Evolutionary conservation across 1,140 invertebrate genomes (phyloP).

Genomic region (Euura saliciscinereae): DNA sequence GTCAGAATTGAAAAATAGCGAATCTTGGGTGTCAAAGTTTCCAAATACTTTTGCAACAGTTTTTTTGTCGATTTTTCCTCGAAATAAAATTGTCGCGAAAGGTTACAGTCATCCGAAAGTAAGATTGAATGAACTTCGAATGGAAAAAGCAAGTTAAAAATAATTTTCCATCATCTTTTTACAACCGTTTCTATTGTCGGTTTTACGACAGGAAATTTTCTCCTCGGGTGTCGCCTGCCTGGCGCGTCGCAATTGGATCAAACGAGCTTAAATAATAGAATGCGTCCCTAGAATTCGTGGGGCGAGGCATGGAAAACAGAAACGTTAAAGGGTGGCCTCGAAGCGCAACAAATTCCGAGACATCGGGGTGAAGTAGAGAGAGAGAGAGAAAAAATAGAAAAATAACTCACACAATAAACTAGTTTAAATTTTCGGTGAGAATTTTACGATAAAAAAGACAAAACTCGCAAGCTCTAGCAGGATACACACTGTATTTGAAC

Average conservation of each 20-base stretch:
- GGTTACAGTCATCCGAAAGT: not conserved
- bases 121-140: not conserved
- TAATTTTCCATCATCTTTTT: not conserved
- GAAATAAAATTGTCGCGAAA: too few relatives aligned
- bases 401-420: too few relatives aligned
- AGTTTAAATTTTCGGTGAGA: too few relatives aligned
- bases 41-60: too few relatives aligned
- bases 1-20: too few relatives aligned
- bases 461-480: too few relatives aligned
- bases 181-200: not conserved
- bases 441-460: too few relatives aligned
- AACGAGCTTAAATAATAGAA: conserved; percentile 5
- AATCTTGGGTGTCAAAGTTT: too few relatives aligned
- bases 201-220: conserved; percentile 1
- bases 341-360: not conserved
- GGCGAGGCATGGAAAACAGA: not conserved
- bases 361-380: not conserved
- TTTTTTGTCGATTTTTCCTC: too few relatives aligned
- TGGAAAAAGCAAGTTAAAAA: not conserved
- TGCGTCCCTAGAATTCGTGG: conserved; percentile 2
- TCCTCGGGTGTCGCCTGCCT: conserved; percentile 1
- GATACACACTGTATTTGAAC: too few relatives aligned
- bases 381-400: not conserved
- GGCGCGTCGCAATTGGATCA: conserved; percentile 4
- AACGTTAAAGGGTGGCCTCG: conserved; percentile 1